Percentiles rank a stretch among this genome's conserved stretches.
These are phyloP conservation scores for Anguilla marmorata DNA, from an alignment of 2,797 vertebrate species.

Conservation along the genomic window DNA sequence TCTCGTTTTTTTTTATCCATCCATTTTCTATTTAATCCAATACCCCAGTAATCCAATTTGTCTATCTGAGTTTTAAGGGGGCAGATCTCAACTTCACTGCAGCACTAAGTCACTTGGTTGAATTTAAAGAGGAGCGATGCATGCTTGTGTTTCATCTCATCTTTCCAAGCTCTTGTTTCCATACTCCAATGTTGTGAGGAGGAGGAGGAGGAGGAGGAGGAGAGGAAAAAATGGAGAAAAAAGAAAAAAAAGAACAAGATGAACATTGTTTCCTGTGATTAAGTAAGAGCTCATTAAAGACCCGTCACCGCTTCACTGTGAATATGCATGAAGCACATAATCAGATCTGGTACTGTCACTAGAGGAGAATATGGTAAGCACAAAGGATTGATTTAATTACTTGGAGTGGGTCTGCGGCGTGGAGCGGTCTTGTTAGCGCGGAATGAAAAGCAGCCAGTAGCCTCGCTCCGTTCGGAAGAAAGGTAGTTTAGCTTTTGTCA, in stretches of 20 bases:
- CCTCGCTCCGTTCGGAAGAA: slow-evolving; percentile 75
- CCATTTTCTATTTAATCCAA: slow-evolving; percentile 99
- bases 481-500: slow-evolving; percentile 87
- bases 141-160: slow-evolving; percentile 79
- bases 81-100: slow-evolving; percentile 86
- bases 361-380: slow-evolving; percentile 92
- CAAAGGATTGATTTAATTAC: slow-evolving; percentile 99
- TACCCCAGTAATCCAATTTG: slow-evolving; percentile 98
- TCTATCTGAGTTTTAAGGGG: slow-evolving; percentile 88
- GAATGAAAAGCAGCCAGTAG: slow-evolving; percentile 87
- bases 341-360: slow-evolving; percentile 92
- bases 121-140: slow-evolving; percentile 78
- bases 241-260: slow-evolving; percentile 74
- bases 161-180: slow-evolving; percentile 70
- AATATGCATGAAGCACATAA: slow-evolving; percentile 98
- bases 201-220: slow-evolving; percentile 14
- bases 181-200: slow-evolving; percentile 71
- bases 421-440: slow-evolving; percentile 86
- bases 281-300: slow-evolving; percentile 87
- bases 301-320: slow-evolving; percentile 85
- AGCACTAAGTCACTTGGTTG: slow-evolving; percentile 78
- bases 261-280: slow-evolving; percentile 80
- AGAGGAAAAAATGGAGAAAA: background rate
- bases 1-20: slow-evolving; percentile 96
- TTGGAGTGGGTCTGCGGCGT: slow-evolving; percentile 91